A percentile compares a stretch with the other conserved stretches of the same genome.
Conservation (phyloP, 2,113 vertebrate species). For the Toxostoma redivivum region DNA sequence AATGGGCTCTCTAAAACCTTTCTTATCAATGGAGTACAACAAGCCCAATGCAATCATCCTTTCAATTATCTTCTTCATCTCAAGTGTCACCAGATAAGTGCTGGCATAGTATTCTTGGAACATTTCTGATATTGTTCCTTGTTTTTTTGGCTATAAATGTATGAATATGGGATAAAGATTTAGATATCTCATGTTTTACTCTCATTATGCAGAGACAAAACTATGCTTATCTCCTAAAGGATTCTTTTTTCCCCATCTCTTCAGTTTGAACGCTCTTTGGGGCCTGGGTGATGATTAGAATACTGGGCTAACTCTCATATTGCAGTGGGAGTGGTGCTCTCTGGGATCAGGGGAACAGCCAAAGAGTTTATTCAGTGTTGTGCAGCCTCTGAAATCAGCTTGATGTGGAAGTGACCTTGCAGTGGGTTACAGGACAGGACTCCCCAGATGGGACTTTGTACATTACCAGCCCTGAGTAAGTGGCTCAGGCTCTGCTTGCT, state of each 20-base stretch:
- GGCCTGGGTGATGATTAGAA: background rate
- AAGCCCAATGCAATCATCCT: constrained; percentile 58
- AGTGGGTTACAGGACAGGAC: background rate
- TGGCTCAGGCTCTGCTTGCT: background rate
- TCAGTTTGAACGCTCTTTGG: background rate
- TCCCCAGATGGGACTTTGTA: background rate
- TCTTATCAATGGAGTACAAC: constrained; percentile 63
- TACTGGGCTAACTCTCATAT: background rate
- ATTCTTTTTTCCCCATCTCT: background rate
- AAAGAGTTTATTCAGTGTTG: background rate
- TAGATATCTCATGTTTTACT: constrained; percentile 37
- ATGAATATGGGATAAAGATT: constrained; percentile 48
- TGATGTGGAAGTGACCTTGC: background rate
- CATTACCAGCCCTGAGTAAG: background rate
- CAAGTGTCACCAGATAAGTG: constrained; percentile 63
- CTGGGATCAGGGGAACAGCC: background rate
- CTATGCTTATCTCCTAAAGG: background rate
- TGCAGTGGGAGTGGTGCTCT: background rate
- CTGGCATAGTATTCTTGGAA: constrained; percentile 54
- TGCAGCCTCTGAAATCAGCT: background rate
- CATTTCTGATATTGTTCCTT: constrained; percentile 52
- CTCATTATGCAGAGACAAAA: constrained; percentile 38
- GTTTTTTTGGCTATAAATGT: constrained; percentile 50
- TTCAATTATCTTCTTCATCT: constrained; percentile 69
- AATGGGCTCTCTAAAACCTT: constrained; percentile 54